Conservation (phyloP, 2,113 vertebrate genomes). For the Ancistrus triradiatus region DNA sequence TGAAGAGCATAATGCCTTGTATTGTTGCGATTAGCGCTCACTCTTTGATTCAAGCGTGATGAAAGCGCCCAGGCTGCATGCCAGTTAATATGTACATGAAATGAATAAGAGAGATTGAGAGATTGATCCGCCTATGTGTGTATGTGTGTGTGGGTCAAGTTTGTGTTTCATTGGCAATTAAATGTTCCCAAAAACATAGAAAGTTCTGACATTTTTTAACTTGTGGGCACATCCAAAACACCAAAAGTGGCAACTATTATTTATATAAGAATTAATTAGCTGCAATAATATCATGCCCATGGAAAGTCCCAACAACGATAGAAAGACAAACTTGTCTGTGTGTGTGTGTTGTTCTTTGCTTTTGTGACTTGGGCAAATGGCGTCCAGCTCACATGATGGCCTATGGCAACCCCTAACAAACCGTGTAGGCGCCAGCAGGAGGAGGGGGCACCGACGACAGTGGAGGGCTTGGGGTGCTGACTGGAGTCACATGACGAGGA, state of each 20-base stretch:
- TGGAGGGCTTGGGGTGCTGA: slow-evolving; percentile 43
- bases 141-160: too few relatives aligned
- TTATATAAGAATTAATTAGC: too few relatives aligned
- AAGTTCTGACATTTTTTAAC: too few relatives aligned
- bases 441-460: slow-evolving; percentile 20
- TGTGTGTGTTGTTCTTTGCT: slow-evolving; percentile 35
- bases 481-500: slow-evolving; percentile 73
- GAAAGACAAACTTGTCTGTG: slow-evolving; percentile 26
- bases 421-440: slow-evolving; percentile 72
- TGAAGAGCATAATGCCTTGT: slow-evolving; percentile 62
- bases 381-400: slow-evolving; percentile 70
- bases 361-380: slow-evolving; percentile 58
- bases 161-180: too few relatives aligned
- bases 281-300: too few relatives aligned
- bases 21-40: slow-evolving; percentile 60
- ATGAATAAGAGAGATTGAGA: slow-evolving; percentile 40
- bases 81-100: slow-evolving; percentile 55
- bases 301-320: too few relatives aligned
- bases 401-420: slow-evolving; percentile 72
- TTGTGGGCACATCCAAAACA: too few relatives aligned
- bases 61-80: slow-evolving; percentile 55
- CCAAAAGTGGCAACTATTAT: too few relatives aligned
- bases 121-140: too few relatives aligned
- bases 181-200: too few relatives aligned
- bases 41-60: slow-evolving; percentile 63